Evolutionary conservation across 2,888 invertebrate genomes (phyloP), one percentile per base, ranked within the genome.

Genomic region (Scrobipalpa costella): DNA sequence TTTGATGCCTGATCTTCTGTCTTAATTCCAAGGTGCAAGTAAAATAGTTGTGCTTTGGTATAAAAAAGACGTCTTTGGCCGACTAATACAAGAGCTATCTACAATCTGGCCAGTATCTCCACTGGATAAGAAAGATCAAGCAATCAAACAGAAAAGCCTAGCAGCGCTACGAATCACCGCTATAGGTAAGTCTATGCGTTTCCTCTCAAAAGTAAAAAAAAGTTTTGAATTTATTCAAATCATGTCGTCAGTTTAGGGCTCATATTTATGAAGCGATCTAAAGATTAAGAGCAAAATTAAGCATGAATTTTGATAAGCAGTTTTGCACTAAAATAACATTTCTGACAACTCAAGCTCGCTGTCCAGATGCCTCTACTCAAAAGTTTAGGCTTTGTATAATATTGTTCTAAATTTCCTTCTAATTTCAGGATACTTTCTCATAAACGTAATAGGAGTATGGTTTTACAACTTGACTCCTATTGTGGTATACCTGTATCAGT

Each of bases 401-500:
- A 7, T 44, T 5, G n/a, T 5, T 15, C 5, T 15, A 3, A 5
- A 9, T 5, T n/a, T 5, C 5, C 2, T 52, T 21, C 21, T 11
- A 7, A 13, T 70, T 73, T 44, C 73, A 90, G 90, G 85, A 82
- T 90, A 88, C 68, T 89, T 89, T 69, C 71, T 71, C 47, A 63
- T 85, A 1, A 90, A 87, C 67, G 60, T 87, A 2, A 50, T 73
- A 8, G 90, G 88, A 6, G 85, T 90, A 2, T 84, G 86, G 86
- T 89, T 90, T 72, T 91, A 85, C 73, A 87, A 85, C 68, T 61
- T 88, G 63, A 90, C 91, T 0, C 90, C 90, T 0, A 83, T 90
- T 55, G 75, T 68, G 6, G 66, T 85, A 0, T 88, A 85, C 68
- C 71, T 83, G 6, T 88, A 83, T 71, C 72, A 75, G 50, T 61